These are phyloP conservation scores for Nannobrachium achirus DNA, from an alignment of 2,113 vertebrate species.

Conservation along the genomic window DNA sequence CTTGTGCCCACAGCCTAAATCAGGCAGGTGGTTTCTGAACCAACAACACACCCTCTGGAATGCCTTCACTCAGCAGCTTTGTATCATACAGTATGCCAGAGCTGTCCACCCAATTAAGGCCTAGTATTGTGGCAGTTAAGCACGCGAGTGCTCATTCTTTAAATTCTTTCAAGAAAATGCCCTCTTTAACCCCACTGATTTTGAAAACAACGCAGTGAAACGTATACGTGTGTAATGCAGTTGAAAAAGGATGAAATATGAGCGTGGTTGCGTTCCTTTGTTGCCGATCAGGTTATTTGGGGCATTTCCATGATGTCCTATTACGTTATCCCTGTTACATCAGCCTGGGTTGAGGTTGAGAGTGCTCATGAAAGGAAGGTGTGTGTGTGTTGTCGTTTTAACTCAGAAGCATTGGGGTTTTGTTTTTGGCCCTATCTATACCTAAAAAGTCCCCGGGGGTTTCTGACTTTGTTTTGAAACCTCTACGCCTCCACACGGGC, in stretches of 20 bases:
- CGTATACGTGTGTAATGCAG: too few species aligned
- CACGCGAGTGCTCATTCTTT: conserved; percentile 6
- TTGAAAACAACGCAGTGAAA: not conserved
- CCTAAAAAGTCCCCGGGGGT: too few species aligned
- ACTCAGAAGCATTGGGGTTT: not conserved
- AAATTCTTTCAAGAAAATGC: not conserved
- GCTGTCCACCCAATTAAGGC: conserved; percentile 40
- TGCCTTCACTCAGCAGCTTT: conserved; percentile 64
- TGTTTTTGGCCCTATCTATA: too few species aligned
- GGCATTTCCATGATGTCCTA: too few species aligned
- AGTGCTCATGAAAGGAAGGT: not conserved
- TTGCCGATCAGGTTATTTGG: too few species aligned
- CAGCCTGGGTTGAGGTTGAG: not conserved
- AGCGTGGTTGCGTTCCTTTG: too few species aligned
- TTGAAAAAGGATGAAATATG: too few species aligned
- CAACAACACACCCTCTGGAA: conserved; percentile 53
- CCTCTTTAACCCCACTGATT: not conserved
- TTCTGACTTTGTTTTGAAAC: too few species aligned
- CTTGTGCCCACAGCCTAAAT: conserved; percentile 50
- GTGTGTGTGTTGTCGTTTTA: not conserved
- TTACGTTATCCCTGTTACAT: too few species aligned
- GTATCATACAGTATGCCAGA: conserved; percentile 44
- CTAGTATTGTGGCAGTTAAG: conserved; percentile 4
- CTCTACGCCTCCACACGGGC: too few species aligned
- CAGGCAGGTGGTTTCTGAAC: conserved; percentile 55